These are phyloP conservation scores for Tillus elongatus DNA, from an alignment of 2,888 invertebrate species.

Conservation along the genomic window DNA sequence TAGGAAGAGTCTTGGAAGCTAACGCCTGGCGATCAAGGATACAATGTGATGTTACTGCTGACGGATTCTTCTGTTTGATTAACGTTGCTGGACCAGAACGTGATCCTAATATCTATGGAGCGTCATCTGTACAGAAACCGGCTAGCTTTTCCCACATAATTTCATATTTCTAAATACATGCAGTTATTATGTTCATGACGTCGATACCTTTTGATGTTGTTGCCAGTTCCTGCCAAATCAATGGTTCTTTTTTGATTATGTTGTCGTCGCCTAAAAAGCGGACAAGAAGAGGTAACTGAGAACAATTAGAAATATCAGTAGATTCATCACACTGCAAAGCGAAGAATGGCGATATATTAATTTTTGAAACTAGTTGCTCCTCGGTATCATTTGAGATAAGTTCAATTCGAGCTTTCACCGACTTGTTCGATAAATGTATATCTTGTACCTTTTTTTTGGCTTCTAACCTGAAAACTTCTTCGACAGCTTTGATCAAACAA, in stretches of 20 bases:
- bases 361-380: constrained; percentile 16
- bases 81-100: no score
- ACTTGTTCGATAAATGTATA: constrained; percentile 16
- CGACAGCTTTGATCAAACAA: no score
- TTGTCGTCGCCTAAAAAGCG: constrained; percentile 15
- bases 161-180: constrained; percentile 16
- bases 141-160: constrained; percentile 16
- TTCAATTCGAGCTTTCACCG: constrained; percentile 15
- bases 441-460: constrained; percentile 12
- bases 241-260: constrained; percentile 14
- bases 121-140: constrained; percentile 18
- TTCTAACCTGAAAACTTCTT: constrained; percentile 8
- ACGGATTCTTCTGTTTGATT: no score
- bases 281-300: constrained; percentile 18
- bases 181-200: constrained; percentile 12
- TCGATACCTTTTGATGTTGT: constrained; percentile 15
- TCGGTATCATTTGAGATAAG: constrained; percentile 18
- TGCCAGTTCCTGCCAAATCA: constrained; percentile 17
- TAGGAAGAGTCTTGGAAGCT: constrained; percentile 16
- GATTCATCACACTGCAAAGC: constrained; percentile 18
- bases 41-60: no score
- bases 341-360: constrained; percentile 16
- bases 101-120: no score
- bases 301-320: constrained; percentile 17
- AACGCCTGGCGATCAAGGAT: no score